These are phyloP conservation scores for Plusia festucae DNA, from an alignment of 2,888 invertebrate species.

Conservation along the genomic window DNA sequence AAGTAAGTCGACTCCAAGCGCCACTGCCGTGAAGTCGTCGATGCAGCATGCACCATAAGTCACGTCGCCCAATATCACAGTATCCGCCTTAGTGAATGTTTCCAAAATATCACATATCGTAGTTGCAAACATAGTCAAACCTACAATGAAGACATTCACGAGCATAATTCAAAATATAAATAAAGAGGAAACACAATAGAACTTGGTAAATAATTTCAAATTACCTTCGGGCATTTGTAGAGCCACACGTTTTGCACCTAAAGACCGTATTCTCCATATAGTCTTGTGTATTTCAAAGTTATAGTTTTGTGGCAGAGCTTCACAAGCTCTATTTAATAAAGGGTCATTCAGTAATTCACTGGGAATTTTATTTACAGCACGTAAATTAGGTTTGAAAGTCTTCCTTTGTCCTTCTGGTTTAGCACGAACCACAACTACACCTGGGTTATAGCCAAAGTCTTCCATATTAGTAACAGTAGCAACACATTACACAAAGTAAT, in stretches of 20 bases:
- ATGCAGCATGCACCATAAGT: slow-evolving; percentile 99
- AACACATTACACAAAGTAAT: slow-evolving; percentile 26
- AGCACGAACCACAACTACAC: slow-evolving; percentile 92
- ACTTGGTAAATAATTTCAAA: not conserved
- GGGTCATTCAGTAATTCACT: slow-evolving; percentile 93
- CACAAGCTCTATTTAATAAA: slow-evolving; percentile 92
- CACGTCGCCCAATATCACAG: slow-evolving; percentile 99
- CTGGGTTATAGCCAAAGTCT: slow-evolving; percentile 74
- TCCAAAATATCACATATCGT: slow-evolving; percentile 98
- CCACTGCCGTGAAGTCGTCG: slow-evolving; percentile 98
- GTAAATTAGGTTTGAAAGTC: slow-evolving; percentile 93
- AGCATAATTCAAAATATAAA: not conserved
- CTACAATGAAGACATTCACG: slow-evolving; percentile 67
- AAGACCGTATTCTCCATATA: slow-evolving; percentile 97
- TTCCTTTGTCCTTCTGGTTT: slow-evolving; percentile 92
- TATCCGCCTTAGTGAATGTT: slow-evolving; percentile 96
- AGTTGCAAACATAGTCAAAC: slow-evolving; percentile 96
- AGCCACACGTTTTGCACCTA: slow-evolving; percentile 96
- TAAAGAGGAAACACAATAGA: not conserved
- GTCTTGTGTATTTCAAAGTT: slow-evolving; percentile 99
- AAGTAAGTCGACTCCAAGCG: slow-evolving; percentile 96
- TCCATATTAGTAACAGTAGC: slow-evolving; percentile 68
- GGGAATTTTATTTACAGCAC: slow-evolving; percentile 94
- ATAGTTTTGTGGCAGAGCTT: slow-evolving; percentile 96
- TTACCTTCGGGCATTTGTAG: slow-evolving; percentile 98